phyloP scores from a whole-genome alignment of 2,888 invertebrate genomes.

The Thysanoteuthis rhombus region DNA sequence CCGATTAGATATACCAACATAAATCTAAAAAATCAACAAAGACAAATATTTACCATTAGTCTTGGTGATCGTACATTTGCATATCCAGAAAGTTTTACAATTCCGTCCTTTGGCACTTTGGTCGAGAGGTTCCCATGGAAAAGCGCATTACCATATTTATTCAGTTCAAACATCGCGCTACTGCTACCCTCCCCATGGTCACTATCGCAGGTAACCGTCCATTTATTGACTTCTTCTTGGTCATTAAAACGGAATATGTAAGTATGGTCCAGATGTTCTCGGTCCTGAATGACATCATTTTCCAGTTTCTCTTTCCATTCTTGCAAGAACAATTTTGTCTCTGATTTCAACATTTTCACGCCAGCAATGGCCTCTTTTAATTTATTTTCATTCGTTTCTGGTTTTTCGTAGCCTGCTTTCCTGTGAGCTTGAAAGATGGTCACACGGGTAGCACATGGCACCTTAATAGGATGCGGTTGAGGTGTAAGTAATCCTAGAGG shows the following conservation, averaged over 20 bases:
- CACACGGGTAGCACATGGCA: slow-evolving; percentile 31
- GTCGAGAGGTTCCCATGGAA: slow-evolving; percentile 68
- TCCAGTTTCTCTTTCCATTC: slow-evolving; percentile 77
- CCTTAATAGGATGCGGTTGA: neutral
- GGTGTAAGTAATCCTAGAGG: neutral
- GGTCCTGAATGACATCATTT: slow-evolving; percentile 71
- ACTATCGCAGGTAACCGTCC: slow-evolving; percentile 78
- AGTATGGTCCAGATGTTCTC: slow-evolving; percentile 76
- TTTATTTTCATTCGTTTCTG: slow-evolving; percentile 35
- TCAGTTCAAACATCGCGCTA: slow-evolving; percentile 75
- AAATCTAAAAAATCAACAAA: too few relatives aligned
- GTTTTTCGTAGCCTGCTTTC: slow-evolving; percentile 48
- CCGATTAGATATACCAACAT: too few relatives aligned
- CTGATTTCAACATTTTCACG: slow-evolving; percentile 75
- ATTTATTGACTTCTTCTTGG: slow-evolving; percentile 74
- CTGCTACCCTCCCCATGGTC: slow-evolving; percentile 85
- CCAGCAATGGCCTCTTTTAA: slow-evolving; percentile 70
- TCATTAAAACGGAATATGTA: slow-evolving; percentile 78
- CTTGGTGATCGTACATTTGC: slow-evolving; percentile 80
- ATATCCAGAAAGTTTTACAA: slow-evolving; percentile 81
- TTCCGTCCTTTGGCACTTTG: slow-evolving; percentile 83
- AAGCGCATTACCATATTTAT: slow-evolving; percentile 71
- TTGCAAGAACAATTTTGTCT: slow-evolving; percentile 75
- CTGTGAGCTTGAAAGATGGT: slow-evolving; percentile 45
- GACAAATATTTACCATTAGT: slow-evolving; percentile 54